These are phyloP conservation scores for Apocheima hispidaria DNA, from an alignment of 2,888 invertebrate genomes.

Conservation along the genomic window DNA sequence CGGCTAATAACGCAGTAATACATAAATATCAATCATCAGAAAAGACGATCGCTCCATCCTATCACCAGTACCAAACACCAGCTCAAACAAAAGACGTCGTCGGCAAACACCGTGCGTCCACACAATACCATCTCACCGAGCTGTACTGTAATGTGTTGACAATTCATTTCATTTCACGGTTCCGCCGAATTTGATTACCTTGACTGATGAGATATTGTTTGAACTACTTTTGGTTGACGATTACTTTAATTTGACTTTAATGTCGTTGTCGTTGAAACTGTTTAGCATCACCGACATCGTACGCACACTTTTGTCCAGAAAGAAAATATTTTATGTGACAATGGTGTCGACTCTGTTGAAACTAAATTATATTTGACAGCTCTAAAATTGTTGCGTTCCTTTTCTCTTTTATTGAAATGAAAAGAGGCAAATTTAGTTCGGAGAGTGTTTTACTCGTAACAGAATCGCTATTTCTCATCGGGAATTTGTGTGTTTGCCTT, in stretches of 20 bases:
- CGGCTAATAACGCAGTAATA: background rate
- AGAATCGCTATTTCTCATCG: no score
- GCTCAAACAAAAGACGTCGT: slow-evolving; percentile 48
- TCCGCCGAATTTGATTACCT: slow-evolving; percentile 17
- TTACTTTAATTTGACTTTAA: background rate
- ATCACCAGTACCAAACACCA: slow-evolving; percentile 29
- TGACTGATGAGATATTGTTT: slow-evolving; percentile 29
- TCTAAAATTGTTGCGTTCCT: no score
- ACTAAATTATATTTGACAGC: no score
- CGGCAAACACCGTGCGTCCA: slow-evolving; percentile 49
- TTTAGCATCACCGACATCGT: background rate
- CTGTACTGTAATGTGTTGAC: slow-evolving; percentile 51
- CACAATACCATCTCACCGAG: slow-evolving; percentile 40
- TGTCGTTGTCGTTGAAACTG: background rate
- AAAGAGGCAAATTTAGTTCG: no score
- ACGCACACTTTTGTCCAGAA: no score
- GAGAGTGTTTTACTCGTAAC: no score
- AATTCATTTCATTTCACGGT: slow-evolving; percentile 37
- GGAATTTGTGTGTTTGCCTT: no score
- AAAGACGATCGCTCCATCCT: slow-evolving; percentile 26
- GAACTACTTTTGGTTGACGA: slow-evolving; percentile 2
- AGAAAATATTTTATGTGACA: no score
- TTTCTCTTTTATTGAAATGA: no score
- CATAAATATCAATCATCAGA: background rate
- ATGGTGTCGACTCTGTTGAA: no score